phyloP scores from a whole-genome alignment of 1,140 invertebrate species.

The Goniozus legneri region DNA sequence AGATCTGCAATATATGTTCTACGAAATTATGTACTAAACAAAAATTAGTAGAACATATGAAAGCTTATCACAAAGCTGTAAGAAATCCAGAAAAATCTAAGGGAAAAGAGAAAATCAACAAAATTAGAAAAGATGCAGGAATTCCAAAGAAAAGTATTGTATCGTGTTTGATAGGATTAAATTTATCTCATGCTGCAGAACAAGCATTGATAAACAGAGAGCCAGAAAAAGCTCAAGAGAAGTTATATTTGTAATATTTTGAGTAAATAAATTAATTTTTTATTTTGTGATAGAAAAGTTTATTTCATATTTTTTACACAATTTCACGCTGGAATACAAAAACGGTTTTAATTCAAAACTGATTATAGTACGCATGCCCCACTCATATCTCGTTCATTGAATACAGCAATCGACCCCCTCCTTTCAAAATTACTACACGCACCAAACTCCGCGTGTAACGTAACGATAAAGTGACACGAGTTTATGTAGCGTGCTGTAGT shows the following conservation, averaged over 20 bases:
- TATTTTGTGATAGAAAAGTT: not conserved
- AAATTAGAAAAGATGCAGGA: conserved; percentile 5
- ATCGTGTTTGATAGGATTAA: conserved; percentile 11
- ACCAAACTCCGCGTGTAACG: too few relatives aligned
- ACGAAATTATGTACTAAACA: conserved; percentile 8
- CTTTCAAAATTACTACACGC: too few relatives aligned
- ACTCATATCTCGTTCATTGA: not conserved
- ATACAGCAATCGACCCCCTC: too few relatives aligned
- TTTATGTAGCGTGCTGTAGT: too few relatives aligned
- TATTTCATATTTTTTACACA: not conserved
- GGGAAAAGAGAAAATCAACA: not conserved
- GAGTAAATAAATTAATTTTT: not conserved
- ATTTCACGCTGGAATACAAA: not conserved
- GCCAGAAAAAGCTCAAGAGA: not conserved
- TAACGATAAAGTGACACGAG: too few relatives aligned
- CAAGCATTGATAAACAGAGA: conserved; percentile 5
- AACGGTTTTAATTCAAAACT: not conserved
- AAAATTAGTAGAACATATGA: conserved; percentile 11
- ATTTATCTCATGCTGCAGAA: conserved; percentile 1
- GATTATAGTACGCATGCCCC: not conserved
- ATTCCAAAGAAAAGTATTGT: conserved; percentile 5
- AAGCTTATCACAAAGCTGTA: not conserved
- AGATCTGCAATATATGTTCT: conserved; percentile 13
- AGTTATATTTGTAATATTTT: not conserved
- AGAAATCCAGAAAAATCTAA: conserved; percentile 3